Base-by-base conservation (phyloP, 1,140 invertebrate species). In the Pseudachorutes palmiensis region DNA sequence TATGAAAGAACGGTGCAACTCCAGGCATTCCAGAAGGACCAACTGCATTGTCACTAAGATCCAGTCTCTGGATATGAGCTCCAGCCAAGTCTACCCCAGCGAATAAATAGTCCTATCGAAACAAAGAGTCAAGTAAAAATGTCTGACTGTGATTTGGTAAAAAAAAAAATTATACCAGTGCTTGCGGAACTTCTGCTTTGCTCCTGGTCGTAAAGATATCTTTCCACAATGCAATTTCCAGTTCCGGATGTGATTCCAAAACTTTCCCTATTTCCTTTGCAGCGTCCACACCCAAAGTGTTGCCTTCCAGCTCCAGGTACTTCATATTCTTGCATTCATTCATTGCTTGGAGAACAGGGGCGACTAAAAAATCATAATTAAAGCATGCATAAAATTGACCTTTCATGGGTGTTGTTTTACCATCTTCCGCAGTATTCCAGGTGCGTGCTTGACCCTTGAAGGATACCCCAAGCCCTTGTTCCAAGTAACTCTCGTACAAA, bases 21-120 rank as follows among this genome's bases (percentile, higher is more conserved):
- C 93, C 94, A 71, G 88, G 82, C 60, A 98, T 89, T 41, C 94
- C 96, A 76, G 96, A 92, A 0, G 96, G 95, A 2, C 97, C 97
- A 77, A 99, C 90, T 0, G 97, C 97, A 84, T 99, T 99, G 77
- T 99, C 96, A 80, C 94, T 97, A 0, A 99, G 82, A 76, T 99
- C 94, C 12, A 99, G 79, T 71, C 93, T 89, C 0, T 87, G 84
- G 0, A 99, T 81, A 2, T 85, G 80, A 1, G 91, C 90, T 1
- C 85, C 84, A 0, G 93, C 89, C 12, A 76, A 74, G 62, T 92
- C 91, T 58, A 99, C 83, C 2, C 91, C 94, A 67, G 82, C 82
- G 2, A 92, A 89, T 1, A 98, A 79, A 71, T 84, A 84, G 79
- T 85, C 83, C 87, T 90, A 77, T 2, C 79, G 79, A 68, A 73